Conservation (phyloP, 92 coral and sea anemone genomes). For the Nematostella vectensis region DNA sequence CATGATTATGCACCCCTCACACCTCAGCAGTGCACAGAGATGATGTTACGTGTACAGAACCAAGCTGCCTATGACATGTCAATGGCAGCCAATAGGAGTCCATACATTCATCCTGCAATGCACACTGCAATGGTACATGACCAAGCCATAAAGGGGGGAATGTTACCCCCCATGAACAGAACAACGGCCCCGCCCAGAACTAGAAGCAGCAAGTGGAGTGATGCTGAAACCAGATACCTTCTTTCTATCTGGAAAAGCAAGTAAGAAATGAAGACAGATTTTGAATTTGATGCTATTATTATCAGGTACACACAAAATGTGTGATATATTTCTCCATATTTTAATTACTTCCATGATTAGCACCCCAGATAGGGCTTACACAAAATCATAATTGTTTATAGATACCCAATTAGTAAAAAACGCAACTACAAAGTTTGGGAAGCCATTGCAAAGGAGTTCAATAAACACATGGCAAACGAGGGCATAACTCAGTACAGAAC, state of each 20-base stretch:
- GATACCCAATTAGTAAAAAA: conserved; percentile 29
- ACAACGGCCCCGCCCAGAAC: neutral
- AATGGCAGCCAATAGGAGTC: neutral
- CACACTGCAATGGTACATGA: neutral
- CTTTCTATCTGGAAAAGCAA: conserved; percentile 23
- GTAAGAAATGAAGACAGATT: too few species aligned
- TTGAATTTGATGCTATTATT: too few species aligned
- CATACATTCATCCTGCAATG: neutral
- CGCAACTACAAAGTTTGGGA: conserved; percentile 39
- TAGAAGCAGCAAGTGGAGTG: conserved; percentile 29
- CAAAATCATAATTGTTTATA: too few species aligned
- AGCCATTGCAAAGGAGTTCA: conserved; percentile 35
- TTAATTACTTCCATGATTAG: too few species aligned
- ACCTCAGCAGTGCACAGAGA: conserved; percentile 6
- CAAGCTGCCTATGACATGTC: too few species aligned
- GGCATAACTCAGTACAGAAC: conserved; percentile 35
- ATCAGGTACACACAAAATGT: too few species aligned
- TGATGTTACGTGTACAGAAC: conserved; percentile 2
- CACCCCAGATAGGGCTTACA: too few species aligned
- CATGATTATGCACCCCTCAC: conserved; percentile 2
- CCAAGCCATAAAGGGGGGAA: neutral
- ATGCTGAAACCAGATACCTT: conserved; percentile 30
- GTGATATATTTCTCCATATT: too few species aligned
- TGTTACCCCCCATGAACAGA: neutral
- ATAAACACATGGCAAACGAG: conserved; percentile 22